A percentile compares a stretch with the other conserved stretches of the same genome.
Conservation (phyloP, 2,888 invertebrate genomes). For the Eumerus sabulonum region DNA sequence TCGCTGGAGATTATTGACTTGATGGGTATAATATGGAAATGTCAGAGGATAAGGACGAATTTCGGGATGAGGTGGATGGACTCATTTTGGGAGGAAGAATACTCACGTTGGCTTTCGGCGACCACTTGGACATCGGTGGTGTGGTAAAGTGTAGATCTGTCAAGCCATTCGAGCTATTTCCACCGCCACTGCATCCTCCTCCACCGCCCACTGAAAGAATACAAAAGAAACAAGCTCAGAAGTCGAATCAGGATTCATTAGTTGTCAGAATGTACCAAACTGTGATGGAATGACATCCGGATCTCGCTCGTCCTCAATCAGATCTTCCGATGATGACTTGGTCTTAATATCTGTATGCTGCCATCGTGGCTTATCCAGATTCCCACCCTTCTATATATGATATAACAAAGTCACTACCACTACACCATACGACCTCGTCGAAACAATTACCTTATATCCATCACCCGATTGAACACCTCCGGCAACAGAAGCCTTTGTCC, state of each 20-base stretch:
- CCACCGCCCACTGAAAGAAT: slow-evolving; percentile 45
- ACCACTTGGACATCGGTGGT: slow-evolving; percentile 77
- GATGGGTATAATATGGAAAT: slow-evolving; percentile 67
- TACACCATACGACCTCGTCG: slow-evolving; percentile 27
- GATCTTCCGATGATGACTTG: slow-evolving; percentile 77
- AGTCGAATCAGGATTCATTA: neutral
- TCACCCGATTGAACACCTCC: slow-evolving; percentile 76
- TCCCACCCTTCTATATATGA: slow-evolving; percentile 71
- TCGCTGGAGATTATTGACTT: slow-evolving; percentile 23
- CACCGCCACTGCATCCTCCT: slow-evolving; percentile 66
- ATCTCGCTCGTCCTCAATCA: slow-evolving; percentile 80
- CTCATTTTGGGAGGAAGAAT: slow-evolving; percentile 62
- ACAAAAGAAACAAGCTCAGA: slow-evolving; percentile 14
- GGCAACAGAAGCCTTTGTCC: slow-evolving; percentile 75
- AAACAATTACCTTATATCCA: slow-evolving; percentile 76
- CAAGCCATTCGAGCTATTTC: slow-evolving; percentile 68
- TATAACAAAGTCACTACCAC: slow-evolving; percentile 20
- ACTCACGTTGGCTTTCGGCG: slow-evolving; percentile 78
- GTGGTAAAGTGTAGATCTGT: slow-evolving; percentile 75
- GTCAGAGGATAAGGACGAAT: slow-evolving; percentile 46
- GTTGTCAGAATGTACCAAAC: slow-evolving; percentile 81
- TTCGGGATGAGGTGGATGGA: no score
- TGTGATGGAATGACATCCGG: slow-evolving; percentile 88
- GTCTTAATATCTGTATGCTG: slow-evolving; percentile 80
- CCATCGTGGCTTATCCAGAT: slow-evolving; percentile 79